Evolutionary conservation across 1,140 invertebrate species (phyloP).

Genomic region (Drosophila mayri): DNA sequence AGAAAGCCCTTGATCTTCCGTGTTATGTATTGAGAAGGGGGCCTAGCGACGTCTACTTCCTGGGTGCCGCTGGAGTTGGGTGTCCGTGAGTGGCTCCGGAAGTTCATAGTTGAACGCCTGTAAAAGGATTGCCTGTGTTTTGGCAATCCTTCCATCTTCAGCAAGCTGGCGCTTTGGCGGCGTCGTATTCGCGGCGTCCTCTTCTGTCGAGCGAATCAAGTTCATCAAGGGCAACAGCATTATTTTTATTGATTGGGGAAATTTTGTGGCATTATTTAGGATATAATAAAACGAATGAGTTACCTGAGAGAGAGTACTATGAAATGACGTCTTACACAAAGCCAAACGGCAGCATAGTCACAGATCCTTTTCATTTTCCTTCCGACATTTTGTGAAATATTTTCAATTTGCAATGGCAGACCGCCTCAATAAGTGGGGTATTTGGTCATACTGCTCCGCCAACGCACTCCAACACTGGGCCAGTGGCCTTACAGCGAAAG

Average conservation of each 20-base stretch:
- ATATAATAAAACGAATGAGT: slow-evolving; percentile 1
- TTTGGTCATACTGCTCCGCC: not conserved
- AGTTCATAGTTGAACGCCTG: slow-evolving; percentile 56
- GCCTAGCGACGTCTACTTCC: not conserved
- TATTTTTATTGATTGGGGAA: slow-evolving; percentile 49
- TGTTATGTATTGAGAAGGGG: not conserved
- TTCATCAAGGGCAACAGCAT: slow-evolving; percentile 60
- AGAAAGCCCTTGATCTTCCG: not conserved
- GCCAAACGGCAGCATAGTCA: not conserved
- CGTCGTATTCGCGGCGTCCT: slow-evolving; percentile 18
- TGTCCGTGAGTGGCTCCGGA: not conserved
- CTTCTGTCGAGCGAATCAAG: slow-evolving; percentile 5
- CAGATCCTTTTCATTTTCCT: not conserved
- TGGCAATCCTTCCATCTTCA: slow-evolving; percentile 51
- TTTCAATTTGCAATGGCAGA: not conserved
- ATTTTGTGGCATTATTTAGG: slow-evolving; percentile 59
- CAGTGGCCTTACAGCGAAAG: slow-evolving; percentile 41
- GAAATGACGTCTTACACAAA: not conserved
- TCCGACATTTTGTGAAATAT: not conserved
- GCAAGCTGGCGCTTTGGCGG: slow-evolving; percentile 57
- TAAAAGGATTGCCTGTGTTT: slow-evolving; percentile 54
- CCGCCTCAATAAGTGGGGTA: not conserved
- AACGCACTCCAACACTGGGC: slow-evolving; percentile 22
- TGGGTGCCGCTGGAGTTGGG: slow-evolving; percentile 7
- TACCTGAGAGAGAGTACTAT: not conserved